phyloP scores from a whole-genome alignment of 2,888 invertebrate species.

The Pristionchus entomophagus region DNA sequence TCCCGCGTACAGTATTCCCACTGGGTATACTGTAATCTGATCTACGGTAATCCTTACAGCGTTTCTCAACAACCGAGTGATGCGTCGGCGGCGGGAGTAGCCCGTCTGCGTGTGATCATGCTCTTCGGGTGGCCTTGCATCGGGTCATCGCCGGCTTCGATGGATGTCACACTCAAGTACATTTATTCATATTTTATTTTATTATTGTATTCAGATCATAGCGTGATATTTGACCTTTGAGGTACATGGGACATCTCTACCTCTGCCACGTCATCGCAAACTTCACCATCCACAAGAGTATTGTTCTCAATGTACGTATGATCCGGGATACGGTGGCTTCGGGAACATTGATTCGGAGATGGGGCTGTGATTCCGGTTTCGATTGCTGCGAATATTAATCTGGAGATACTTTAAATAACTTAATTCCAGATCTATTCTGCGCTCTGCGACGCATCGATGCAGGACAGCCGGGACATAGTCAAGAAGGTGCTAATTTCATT shows the following conservation, averaged over 20 bases:
- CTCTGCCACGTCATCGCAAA: constrained; percentile 97
- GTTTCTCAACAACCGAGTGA: too few relatives aligned
- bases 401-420: background rate
- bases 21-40: too few relatives aligned
- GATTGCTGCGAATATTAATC: too few relatives aligned
- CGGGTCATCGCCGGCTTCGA: background rate
- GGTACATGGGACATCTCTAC: constrained; percentile 94
- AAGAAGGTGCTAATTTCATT: constrained; percentile 5
- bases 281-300: constrained; percentile 95
- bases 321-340: background rate
- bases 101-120: constrained; percentile 93
- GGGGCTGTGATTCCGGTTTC: too few relatives aligned
- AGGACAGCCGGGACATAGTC: constrained; percentile 41
- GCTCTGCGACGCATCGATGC: background rate
- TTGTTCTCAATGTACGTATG: constrained; percentile 87
- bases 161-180: constrained; percentile 81
- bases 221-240: too few relatives aligned
- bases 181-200: too few relatives aligned
- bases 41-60: too few relatives aligned
- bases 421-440: constrained; percentile 42
- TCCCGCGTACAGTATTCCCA: background rate
- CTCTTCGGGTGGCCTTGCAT: constrained; percentile 99
- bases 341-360: too few relatives aligned
- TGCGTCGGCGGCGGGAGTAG: background rate
- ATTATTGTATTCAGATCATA: too few relatives aligned